These are phyloP conservation scores for Chlorocebus sabaeus DNA, from an alignment of 2,113 vertebrate species.

Conservation along the genomic window DNA sequence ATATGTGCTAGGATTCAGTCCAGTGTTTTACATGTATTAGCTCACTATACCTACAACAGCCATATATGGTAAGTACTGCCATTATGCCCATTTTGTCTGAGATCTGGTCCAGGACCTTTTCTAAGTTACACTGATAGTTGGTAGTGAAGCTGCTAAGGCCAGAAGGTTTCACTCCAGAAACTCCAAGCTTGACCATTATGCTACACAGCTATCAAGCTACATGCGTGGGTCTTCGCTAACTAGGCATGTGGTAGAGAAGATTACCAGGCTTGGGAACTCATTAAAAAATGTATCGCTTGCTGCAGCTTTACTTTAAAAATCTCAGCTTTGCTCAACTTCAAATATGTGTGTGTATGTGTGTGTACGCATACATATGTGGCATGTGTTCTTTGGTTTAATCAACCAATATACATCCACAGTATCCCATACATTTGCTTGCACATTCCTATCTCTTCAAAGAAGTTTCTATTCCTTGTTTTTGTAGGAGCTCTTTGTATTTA, in stretches of 20 bases:
- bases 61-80: not conserved
- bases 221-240: not conserved
- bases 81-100: not conserved
- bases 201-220: not conserved
- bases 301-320: constrained; percentile 14
- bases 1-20: not conserved
- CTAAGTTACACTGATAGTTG: not conserved
- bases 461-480: constrained; percentile 37
- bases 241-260: not conserved
- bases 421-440: not conserved
- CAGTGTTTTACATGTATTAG: not conserved
- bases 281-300: not conserved
- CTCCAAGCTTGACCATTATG: not conserved
- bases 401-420: not conserved
- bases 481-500: not conserved
- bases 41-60: not conserved
- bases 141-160: not conserved
- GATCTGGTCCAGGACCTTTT: not conserved
- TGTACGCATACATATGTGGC: not conserved
- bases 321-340: not conserved
- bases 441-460: not conserved
- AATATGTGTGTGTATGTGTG: not conserved
- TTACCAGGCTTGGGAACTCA: not conserved
- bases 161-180: not conserved
- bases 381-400: not conserved